Base-by-base conservation (phyloP, 2,797 vertebrate genomes). In the Acrossocheilus wenchowensis region DNA sequence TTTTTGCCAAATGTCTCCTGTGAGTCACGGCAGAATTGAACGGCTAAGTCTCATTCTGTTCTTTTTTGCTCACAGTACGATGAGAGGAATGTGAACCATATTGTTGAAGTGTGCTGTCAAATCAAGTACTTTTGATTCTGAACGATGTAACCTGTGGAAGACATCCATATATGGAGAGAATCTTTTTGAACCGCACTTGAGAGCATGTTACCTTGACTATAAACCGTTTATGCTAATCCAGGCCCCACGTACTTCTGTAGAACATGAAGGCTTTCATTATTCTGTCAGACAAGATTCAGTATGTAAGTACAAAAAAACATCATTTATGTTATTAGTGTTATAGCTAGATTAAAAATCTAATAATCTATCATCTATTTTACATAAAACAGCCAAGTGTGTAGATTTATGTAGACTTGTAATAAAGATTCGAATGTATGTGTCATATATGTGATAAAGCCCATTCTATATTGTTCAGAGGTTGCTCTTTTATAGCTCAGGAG, bases 1-100 rank as follows among this genome's bases (percentile, higher is more conserved):
- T 86, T 85, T 89, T 89, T 86, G 83, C 87, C 89, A 79, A 87
- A 78, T 78, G 74, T 80, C 87, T 83, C 54, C 43, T 89, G 45
- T 89, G 81, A 69, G 74, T 88, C 86, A 85, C 45, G 41, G 10
- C 39, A 66, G 68, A 87, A 86, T 75, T 86, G 85, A 83, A 86
- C 30, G 30, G 48, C 71, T 86, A 45, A 81, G 84, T 87, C 48
- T 73, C 77, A 21, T 87, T 74, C 34, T 48, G 60, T 85, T 77
- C 80, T 78, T 11, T 52, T n/a, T 79, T 19, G 4, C 64, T 74
- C 45, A 2, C 3, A 45, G 68, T 72, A 50, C 57, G 83, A 80
- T 84, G 69, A 57, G 86, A 72, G 52, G 14, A 83, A 75, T 88
- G 64, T 36, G 45, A 88, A 79, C 43, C 45, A n/a, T 57, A 68